These are phyloP conservation scores for Toxostoma redivivum DNA, from an alignment of 2,113 vertebrate genomes.

Conservation along the genomic window DNA sequence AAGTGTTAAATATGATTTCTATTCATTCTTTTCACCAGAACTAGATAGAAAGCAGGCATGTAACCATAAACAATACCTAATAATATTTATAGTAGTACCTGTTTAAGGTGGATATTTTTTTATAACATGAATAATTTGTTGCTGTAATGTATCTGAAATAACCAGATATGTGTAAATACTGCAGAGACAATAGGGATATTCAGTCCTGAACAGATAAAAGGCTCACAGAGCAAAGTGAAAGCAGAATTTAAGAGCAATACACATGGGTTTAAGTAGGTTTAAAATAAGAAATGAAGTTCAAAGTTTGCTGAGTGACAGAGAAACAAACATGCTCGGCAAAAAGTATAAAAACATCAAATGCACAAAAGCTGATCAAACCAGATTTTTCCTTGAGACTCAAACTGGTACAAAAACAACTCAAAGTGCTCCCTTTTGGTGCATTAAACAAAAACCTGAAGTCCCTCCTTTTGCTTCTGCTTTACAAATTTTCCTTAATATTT, in stretches of 20 bases:
- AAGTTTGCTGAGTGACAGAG: not conserved
- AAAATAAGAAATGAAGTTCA: not conserved
- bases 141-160: not conserved
- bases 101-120: not conserved
- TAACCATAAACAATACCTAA: not conserved
- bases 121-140: not conserved
- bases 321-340: not conserved
- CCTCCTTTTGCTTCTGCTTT: not conserved
- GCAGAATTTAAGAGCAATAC: not conserved
- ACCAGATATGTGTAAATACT: not conserved
- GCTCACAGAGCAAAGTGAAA: not conserved
- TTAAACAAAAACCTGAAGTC: not conserved
- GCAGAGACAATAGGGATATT: not conserved
- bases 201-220: not conserved
- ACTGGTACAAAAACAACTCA: not conserved
- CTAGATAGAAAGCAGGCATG: not conserved
- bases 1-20: slow-evolving; percentile 19
- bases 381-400: not conserved
- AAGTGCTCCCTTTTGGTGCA: not conserved
- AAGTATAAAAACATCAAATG: not conserved
- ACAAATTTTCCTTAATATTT: not conserved
- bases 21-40: not conserved
- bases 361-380: not conserved
- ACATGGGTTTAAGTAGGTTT: not conserved
- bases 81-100: slow-evolving; percentile 1